Conservation (phyloP, 1,140 invertebrate species). For the Steinernema feltiae region DNA sequence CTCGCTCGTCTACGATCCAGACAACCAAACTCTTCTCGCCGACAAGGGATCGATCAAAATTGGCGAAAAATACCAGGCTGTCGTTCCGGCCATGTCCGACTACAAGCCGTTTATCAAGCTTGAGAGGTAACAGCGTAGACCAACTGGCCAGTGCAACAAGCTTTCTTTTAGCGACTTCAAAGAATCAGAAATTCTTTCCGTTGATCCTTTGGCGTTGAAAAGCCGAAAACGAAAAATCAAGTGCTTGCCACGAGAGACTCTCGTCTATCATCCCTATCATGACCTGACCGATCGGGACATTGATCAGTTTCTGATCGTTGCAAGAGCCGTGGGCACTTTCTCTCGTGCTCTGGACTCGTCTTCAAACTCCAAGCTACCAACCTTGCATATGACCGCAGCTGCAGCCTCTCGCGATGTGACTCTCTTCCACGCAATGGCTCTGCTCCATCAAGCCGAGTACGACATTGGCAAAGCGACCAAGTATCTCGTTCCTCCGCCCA, state of each 20-base stretch:
- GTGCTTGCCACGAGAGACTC: constrained; percentile 70
- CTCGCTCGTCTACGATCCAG: constrained; percentile 96
- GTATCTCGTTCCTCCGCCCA: constrained; percentile 79
- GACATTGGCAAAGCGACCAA: constrained; percentile 82
- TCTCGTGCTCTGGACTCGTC: constrained; percentile 94
- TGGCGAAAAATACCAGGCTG: constrained; percentile 91
- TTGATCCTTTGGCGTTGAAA: neutral
- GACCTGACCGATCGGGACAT: constrained; percentile 86
- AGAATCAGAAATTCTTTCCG: neutral
- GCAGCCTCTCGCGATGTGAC: constrained; percentile 96
- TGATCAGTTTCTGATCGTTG: constrained; percentile 95
- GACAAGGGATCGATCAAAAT: constrained; percentile 93
- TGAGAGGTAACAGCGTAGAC: constrained; percentile 37
- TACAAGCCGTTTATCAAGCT: neutral
- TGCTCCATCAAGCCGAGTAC: constrained; percentile 83
- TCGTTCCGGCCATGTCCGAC: constrained; percentile 59
- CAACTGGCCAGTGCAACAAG: too few relatives aligned
- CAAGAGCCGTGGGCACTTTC: constrained; percentile 93
- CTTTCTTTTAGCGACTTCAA: neutral
- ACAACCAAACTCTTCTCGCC: constrained; percentile 92
- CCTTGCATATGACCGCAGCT: constrained; percentile 95
- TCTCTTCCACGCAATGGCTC: constrained; percentile 95
- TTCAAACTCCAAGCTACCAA: constrained; percentile 93
- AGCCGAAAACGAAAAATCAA: constrained; percentile 4
- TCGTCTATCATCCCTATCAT: constrained; percentile 87